Conservation (phyloP, 2,797 vertebrate species). For the Enteromius radiatus region DNA sequence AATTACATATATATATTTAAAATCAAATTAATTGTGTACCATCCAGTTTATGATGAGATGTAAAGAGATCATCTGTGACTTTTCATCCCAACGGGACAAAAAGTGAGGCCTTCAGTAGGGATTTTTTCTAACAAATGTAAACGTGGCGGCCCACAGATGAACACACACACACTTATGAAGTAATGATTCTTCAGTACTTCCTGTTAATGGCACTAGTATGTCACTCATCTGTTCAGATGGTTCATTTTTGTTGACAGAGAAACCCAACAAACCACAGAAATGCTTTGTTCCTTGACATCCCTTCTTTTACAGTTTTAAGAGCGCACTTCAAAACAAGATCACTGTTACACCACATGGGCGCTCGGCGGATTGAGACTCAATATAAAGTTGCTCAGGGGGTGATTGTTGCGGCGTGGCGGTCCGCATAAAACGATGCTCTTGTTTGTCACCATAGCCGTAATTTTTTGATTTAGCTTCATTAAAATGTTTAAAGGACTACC, state of each 20-base stretch:
- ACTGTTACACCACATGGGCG: constrained; percentile 82
- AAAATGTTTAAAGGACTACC: constrained; percentile 76
- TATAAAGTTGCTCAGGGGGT: constrained; percentile 72
- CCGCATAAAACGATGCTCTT: constrained; percentile 77
- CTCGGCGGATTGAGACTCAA: constrained; percentile 78
- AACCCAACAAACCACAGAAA: constrained; percentile 76
- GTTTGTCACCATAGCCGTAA: constrained; percentile 76
- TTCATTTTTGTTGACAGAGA: constrained; percentile 74
- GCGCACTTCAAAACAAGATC: constrained; percentile 78
- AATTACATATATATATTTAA: neutral
- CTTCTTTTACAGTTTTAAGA: constrained; percentile 74
- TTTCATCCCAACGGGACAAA: neutral
- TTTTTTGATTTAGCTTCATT: constrained; percentile 79
- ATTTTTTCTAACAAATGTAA: constrained; percentile 5
- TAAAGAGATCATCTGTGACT: neutral
- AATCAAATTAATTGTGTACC: neutral
- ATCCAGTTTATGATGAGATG: neutral
- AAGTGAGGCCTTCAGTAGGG: neutral
- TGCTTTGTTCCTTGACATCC: constrained; percentile 80
- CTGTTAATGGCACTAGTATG: constrained; percentile 40
- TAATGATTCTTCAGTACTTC: constrained; percentile 31
- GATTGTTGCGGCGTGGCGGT: constrained; percentile 69
- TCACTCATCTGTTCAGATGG: constrained; percentile 59
- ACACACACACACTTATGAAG: constrained; percentile 42
- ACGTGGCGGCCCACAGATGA: constrained; percentile 24